Evolutionary conservation across 2,797 vertebrate species (phyloP), one percentile per base, ranked within the genome.

Genomic region (Valencia hispanica): DNA sequence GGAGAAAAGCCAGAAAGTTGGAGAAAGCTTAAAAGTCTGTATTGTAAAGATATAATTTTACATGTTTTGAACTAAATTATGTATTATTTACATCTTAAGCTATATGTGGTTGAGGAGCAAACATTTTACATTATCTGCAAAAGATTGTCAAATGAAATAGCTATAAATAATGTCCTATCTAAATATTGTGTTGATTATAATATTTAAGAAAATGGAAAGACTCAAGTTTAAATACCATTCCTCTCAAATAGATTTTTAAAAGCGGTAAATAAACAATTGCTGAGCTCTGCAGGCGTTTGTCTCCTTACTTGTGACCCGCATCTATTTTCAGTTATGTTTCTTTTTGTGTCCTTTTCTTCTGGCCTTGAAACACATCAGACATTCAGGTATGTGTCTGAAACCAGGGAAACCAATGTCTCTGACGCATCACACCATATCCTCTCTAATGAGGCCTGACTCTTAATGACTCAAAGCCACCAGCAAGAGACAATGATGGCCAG

Each of bases 361-460:
- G 75, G 75, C 66, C 48, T 81, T 41, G 1, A 79, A 65, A 82
- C 84, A 81, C 57, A 77, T 88, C 51, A 76, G 36, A 77, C 70
- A 45, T 84, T 79, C 45, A 77, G 75, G 87, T 82, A 81, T 79
- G 75, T 69, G 74, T 77, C 82, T 79, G 72, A 77, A 85, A 79
- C 78, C 77, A 69, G 77, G 74, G 81, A 82, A 85, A 79, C 78
- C 43, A 12, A 68, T 81, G 84, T 83, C 74, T 84, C 73, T 78
- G 88, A 87, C 79, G 88, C 78, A 77, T 77, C 87, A 89, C 87
- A 81, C 85, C 90, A 77, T 84, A 85, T 81, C 80, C 77, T 85
- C 84, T 82, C 83, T 94, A 94, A 93, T 92, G 93, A 91, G 89
- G 85, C 92, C 81, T 89, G 89, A 90, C 88, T 92, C 84, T 72